Percentiles rank a stretch among this genome's conserved stretches.
Evolutionary conservation across 2,797 vertebrate genomes (phyloP).

Genomic region (Coendou prehensilis): DNA sequence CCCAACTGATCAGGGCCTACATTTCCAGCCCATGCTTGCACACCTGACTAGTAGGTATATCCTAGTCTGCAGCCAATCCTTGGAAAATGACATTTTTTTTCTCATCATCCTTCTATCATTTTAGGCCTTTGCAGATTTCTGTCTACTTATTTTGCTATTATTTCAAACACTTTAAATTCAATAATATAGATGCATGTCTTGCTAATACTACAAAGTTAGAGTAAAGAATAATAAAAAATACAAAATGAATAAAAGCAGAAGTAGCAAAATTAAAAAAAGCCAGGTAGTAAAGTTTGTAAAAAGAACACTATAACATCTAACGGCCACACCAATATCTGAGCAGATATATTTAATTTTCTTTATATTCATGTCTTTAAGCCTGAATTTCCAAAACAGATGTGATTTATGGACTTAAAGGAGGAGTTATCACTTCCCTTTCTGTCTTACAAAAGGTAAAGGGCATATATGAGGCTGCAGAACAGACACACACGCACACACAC

Average conservation of each 20-base stretch:
- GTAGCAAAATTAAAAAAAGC: neutral
- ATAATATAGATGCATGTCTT: neutral
- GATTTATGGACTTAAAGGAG: conserved; percentile 58
- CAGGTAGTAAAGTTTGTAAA: conserved; percentile 43
- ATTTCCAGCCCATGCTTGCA: neutral
- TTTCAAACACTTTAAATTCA: conserved; percentile 42
- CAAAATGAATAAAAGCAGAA: conserved; percentile 56
- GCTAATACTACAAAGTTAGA: neutral
- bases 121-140: neutral
- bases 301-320: conserved; percentile 35
- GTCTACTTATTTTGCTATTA: conserved; percentile 36
- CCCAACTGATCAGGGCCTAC: neutral
- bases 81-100: neutral
- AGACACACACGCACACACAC: neutral
- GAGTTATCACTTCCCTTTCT: conserved; percentile 41
- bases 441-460: conserved; percentile 59
- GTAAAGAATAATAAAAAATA: conserved; percentile 16
- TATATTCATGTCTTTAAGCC: conserved; percentile 30
- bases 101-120: neutral
- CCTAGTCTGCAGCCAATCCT: neutral
- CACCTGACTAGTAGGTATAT: neutral
- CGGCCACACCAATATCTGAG: neutral
- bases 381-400: conserved; percentile 35
- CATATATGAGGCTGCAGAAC: neutral
- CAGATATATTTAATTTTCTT: conserved; percentile 65